A percentile compares a stretch with the other conserved stretches of the same genome.
phyloP scores from a whole-genome alignment of 2,888 invertebrate genomes.

The Meganola albula region DNA sequence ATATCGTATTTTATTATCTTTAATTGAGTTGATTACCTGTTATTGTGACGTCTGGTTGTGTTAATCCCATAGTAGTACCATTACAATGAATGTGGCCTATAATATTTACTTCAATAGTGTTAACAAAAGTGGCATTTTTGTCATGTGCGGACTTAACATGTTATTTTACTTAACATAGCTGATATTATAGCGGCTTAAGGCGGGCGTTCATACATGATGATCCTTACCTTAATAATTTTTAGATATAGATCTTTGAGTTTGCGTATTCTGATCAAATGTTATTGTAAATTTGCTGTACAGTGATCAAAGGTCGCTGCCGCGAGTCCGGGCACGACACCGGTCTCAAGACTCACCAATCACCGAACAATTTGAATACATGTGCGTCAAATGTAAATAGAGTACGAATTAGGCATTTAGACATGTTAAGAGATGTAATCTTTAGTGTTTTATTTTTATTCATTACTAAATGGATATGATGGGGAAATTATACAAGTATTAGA shows the following conservation, averaged over 20 bases:
- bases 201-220: constrained; percentile 64
- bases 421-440: constrained; percentile 66
- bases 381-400: constrained; percentile 70
- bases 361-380: constrained; percentile 68
- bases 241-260: constrained; percentile 71
- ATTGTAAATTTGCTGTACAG: constrained; percentile 74
- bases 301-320: constrained; percentile 51
- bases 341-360: constrained; percentile 57
- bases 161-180: constrained; percentile 69
- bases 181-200: constrained; percentile 71
- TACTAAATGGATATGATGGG: constrained; percentile 48
- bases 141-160: constrained; percentile 60
- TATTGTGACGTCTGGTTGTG: constrained; percentile 48
- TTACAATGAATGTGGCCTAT: constrained; percentile 72
- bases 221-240: constrained; percentile 64
- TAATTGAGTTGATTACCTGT: constrained; percentile 31
- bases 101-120: constrained; percentile 47
- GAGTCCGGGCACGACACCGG: constrained; percentile 39
- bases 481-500: constrained; percentile 31
- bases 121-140: constrained; percentile 54
- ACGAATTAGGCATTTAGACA: constrained; percentile 68
- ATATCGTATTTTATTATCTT: constrained; percentile 36
- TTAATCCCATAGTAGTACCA: constrained; percentile 58
- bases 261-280: constrained; percentile 72
- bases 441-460: constrained; percentile 64